Percentiles rank a stretch among this genome's conserved stretches.
These are phyloP conservation scores for Notocelia uddmanniana DNA, from an alignment of 2,888 invertebrate species.

Conservation along the genomic window DNA sequence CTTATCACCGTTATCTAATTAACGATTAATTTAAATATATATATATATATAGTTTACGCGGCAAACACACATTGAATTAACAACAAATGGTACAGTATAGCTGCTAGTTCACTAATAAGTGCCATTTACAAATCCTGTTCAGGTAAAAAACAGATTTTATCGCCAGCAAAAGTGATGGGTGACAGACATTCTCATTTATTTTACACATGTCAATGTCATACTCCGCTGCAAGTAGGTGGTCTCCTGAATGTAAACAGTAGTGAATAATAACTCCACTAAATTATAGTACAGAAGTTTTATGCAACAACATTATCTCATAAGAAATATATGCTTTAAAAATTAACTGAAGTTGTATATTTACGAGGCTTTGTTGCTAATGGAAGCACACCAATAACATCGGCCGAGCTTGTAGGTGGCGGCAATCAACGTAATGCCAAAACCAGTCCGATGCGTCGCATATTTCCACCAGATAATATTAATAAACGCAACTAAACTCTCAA, in stretches of 20 bases:
- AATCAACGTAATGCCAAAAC: slow-evolving; percentile 71
- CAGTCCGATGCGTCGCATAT: slow-evolving; percentile 63
- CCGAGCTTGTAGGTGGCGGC: slow-evolving; percentile 69
- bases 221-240: slow-evolving; percentile 24
- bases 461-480: slow-evolving; percentile 66
- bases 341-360: slow-evolving; percentile 67
- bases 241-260: slow-evolving; percentile 28
- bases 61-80: not conserved
- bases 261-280: slow-evolving; percentile 32
- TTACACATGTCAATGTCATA: slow-evolving; percentile 31
- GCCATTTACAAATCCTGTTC: slow-evolving; percentile 13
- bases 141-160: slow-evolving; percentile 32
- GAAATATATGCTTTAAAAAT: slow-evolving; percentile 61
- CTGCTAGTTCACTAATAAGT: slow-evolving; percentile 5
- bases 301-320: slow-evolving; percentile 29
- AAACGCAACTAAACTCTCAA: slow-evolving; percentile 73
- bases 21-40: no score
- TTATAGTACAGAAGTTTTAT: slow-evolving; percentile 27
- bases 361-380: slow-evolving; percentile 62
- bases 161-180: slow-evolving; percentile 23
- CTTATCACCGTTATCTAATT: no score
- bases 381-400: slow-evolving; percentile 64
- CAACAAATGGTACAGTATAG: not conserved
- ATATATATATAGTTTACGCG: not conserved
- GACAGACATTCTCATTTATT: slow-evolving; percentile 34